Evolutionary conservation across 2,113 vertebrate genomes (phyloP).

Genomic region (Pithys albifrons): DNA sequence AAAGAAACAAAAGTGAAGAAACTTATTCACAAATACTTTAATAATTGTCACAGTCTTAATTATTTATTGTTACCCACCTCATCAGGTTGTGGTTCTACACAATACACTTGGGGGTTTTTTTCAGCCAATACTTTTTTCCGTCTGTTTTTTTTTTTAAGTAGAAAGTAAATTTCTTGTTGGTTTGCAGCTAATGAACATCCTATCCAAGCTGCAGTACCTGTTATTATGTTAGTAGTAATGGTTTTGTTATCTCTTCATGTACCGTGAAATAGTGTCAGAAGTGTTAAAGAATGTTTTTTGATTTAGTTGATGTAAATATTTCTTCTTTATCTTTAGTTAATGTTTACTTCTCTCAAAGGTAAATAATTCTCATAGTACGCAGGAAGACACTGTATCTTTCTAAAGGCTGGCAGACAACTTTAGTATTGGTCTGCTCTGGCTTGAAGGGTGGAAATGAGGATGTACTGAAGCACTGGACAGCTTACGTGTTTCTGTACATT

Average conservation of each 20-base stretch:
- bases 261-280: background rate
- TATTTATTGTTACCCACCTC: background rate
- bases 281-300: background rate
- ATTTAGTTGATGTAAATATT: background rate
- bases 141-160: background rate
- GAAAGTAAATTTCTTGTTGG: background rate
- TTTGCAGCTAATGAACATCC: background rate
- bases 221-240: background rate
- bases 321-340: background rate
- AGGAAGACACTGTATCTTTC: background rate
- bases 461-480: background rate
- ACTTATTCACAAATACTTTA: accelerated
- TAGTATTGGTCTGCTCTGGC: background rate
- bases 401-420: background rate
- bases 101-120: background rate
- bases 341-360: background rate
- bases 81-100: background rate
- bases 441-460: background rate
- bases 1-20: background rate
- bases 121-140: background rate
- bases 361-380: background rate
- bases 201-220: background rate
- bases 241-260: background rate
- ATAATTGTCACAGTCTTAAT: background rate
- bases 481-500: background rate